Base-by-base conservation (phyloP, 2,888 invertebrate species). In the Unio delphinus region DNA sequence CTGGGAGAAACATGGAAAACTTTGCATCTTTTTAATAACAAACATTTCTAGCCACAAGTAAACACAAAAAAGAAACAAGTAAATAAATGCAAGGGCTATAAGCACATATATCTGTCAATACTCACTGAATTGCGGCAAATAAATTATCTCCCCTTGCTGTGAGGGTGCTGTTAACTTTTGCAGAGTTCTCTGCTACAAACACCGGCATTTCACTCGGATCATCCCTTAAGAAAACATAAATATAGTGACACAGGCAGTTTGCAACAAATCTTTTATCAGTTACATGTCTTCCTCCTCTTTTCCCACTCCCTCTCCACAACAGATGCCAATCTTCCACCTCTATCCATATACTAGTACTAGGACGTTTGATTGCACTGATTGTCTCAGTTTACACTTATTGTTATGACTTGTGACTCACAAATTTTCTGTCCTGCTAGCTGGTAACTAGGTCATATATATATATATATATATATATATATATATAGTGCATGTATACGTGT, bases 101-200 rank as follows among this genome's bases (percentile, higher is more conserved):
- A 23, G 18, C 28, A 18, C 18, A 8, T 63, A 23, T 63, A n/a
- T 18, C 1, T 3, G 45, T 20, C 18, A 30, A 61, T 17, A 78
- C 92, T 92, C 92, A 95, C 95, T 92, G 92, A 20, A 95, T 91
- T 66, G 95, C 94, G 68, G 93, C 94, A 92, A 96, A 96, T 72
- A 96, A 92, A 89, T 95, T 96, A 72, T 93, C 93, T 34, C 95
- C 95, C 67, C 95, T 91, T 30, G 94, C 92, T 79, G 92, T 92
- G 64, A 98, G 93, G 65, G 91, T 92, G 78, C 94, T 94, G 87
- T 93, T 93, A 78, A 93, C 92, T 28, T 92, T 90, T 58, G 94
- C 93, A 81, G 93, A 92, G 90, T 95, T 97, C 76, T 93, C 93
- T 0, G 94, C 97, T 60, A 98, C 91, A 88, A 97, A 94, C 8